Evolutionary conservation across 2,888 invertebrate species (phyloP), one percentile per base, ranked within the genome.

Genomic region (Eupithecia vulgata): DNA sequence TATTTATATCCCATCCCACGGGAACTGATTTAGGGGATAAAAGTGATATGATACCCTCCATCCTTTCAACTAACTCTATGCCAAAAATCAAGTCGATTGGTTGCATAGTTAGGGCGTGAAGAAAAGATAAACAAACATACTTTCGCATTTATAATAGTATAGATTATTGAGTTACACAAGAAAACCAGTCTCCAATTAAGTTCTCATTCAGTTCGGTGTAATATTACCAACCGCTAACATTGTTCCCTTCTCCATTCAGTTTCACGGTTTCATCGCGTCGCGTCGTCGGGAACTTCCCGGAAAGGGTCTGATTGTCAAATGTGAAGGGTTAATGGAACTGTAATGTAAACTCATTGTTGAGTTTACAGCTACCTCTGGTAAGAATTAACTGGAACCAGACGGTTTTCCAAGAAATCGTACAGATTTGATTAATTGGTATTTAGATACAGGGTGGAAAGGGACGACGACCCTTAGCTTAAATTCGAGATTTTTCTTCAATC

Each of bases 181-280:
- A 8, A 7, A n/a, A 21, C 8, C 8, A 52, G 48, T 52, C 10
- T 21, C 10, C 21, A 52, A 52, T 52, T 52, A 21, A 0, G 42
- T 42, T 1, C n/a, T n/a, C n/a, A 17, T n/a, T 48, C 13, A 15
- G 30, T 30, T 15, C 17, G 34, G 15, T 61, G 34, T 61, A 61
- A 34, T 34, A 30, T 10, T 8, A 61, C 7, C 34, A 17, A 34
- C 61, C 30, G 61, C 17, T 34, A 15, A 37, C 35, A 35, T 13
- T 48, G 67, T 73, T 71, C 69, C 68, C 64, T 48, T 71, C 45
- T 74, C 65, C 65, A 70, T 74, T 65, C 48, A 67, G 65, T 70
- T 71, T 74, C 74, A 72, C 76, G 79, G 77, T 78, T 74, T 74
- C 71, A 77, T 57, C 70, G 67, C 66, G 30, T 57, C 70, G 67